Base-by-base conservation (phyloP, 2,113 vertebrate species). In the Hippolais icterina region DNA sequence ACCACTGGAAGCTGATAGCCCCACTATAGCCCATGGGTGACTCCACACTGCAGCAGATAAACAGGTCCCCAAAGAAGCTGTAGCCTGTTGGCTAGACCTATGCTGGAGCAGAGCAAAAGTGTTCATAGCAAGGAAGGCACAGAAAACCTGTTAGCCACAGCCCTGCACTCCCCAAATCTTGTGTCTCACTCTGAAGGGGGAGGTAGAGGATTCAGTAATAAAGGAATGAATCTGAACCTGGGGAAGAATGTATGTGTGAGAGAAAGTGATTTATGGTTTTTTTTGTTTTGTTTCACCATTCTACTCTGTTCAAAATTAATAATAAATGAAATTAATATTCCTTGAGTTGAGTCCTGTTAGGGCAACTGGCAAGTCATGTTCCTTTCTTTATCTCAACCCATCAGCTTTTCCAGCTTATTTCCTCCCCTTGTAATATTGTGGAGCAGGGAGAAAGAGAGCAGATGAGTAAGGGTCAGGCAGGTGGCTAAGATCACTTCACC, bases 121-220 rank as follows among this genome's bases (percentile, higher is more conserved):
- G 3, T 33, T 50, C 57, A 18, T 15, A 64, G 7, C 18, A 77
- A 76, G 22, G 42, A 77, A 77, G 77, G 17, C 6, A 74, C 12
- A 83, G 39, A 42, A 15, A 87, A 87, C 13, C 12, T 47, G 18
- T 35, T 61, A 57, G 1, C 5, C 24, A 60, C 33, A 44, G 4
- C 0, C 1, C 1, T 3, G 4, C 3, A 2, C 17, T 52, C 24
- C 25, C 9, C 0, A 0, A 23, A 29, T 44, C 5, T 25, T 17
- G 27, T 70, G 28, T 10, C 6, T 11, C 7, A 18, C 11, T 47
- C 1, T 2, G 46, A 20, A 82, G 3, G 4, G 9, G 4, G 4
- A 28, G 6, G 6, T 15, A 81, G 27, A 84, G 6, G 5, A 87
- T 65, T 90, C 50, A 61, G 7, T 28, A 92, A 70, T 10, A 66